Evolutionary conservation across 2,888 invertebrate species (phyloP).

Genomic region (Venustoraphidia nigricollis): DNA sequence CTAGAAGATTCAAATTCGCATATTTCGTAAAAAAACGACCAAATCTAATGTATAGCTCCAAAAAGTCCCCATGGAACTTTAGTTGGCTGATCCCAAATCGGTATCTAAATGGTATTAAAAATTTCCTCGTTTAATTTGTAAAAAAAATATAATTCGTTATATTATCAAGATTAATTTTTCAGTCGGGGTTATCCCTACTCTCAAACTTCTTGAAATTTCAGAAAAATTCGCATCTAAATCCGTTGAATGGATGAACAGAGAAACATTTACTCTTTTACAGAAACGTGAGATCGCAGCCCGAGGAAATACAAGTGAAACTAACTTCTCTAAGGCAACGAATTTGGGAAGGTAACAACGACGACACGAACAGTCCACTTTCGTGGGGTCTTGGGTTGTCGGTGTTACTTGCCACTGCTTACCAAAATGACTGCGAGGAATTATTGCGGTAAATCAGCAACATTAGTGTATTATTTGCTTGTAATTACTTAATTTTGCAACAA

Average conservation of each 20-base stretch:
- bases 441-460: slow-evolving; percentile 29
- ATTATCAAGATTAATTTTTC: too few species aligned
- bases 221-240: not conserved
- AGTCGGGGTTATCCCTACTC: too few species aligned
- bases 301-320: slow-evolving; percentile 51
- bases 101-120: too few species aligned
- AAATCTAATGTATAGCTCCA: too few species aligned
- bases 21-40: too few species aligned
- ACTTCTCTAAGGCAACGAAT: slow-evolving; percentile 53
- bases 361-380: slow-evolving; percentile 38
- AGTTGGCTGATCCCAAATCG: too few species aligned
- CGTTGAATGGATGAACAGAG: not conserved
- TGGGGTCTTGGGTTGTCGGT: slow-evolving; percentile 51
- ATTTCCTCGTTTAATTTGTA: too few species aligned
- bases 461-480: slow-evolving; percentile 4
- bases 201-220: too few species aligned
- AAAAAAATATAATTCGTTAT: too few species aligned
- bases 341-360: slow-evolving; percentile 46
- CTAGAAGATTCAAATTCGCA: too few species aligned
- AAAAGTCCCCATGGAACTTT: too few species aligned
- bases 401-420: slow-evolving; percentile 36
- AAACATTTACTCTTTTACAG: not conserved
- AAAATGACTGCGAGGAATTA: slow-evolving; percentile 40
- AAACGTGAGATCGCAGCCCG: slow-evolving; percentile 26
- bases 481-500: too few species aligned